Evolutionary conservation across 1,140 invertebrate genomes (phyloP).

Genomic region (Doryteuthis pealeii): DNA sequence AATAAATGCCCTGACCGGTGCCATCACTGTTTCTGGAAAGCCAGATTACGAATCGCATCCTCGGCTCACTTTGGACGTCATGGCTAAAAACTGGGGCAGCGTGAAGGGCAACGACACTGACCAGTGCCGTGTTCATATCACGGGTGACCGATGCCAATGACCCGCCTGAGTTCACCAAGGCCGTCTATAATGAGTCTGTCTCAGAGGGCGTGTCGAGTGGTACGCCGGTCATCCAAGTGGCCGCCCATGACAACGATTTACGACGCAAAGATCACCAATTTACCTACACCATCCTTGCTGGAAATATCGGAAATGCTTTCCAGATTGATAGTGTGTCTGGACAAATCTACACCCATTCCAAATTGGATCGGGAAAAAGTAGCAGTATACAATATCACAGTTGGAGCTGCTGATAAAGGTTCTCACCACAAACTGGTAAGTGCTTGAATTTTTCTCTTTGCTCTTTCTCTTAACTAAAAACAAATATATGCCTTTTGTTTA

Average conservation of each 20-base stretch:
- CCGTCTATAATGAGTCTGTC: constrained; percentile 73
- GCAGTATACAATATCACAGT: constrained; percentile 78
- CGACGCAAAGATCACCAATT: constrained; percentile 89
- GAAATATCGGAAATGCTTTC: constrained; percentile 80
- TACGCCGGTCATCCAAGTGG: constrained; percentile 75
- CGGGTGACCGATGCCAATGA: constrained; percentile 94
- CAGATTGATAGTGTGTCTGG: constrained; percentile 80
- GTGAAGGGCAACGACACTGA: constrained; percentile 93
- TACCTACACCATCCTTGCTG: constrained; percentile 83
- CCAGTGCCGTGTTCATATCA: constrained; percentile 89
- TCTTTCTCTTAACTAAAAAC: too few relatives aligned
- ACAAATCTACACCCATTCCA: constrained; percentile 37
- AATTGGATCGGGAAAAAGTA: constrained; percentile 80
- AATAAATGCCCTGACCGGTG: constrained; percentile 80
- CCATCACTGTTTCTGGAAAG: constrained; percentile 72
- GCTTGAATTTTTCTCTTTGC: too few relatives aligned
- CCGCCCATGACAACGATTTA: constrained; percentile 89
- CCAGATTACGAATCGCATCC: constrained; percentile 88
- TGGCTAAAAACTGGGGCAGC: constrained; percentile 92
- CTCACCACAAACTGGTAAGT: constrained; percentile 72
- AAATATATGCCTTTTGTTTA: too few relatives aligned
- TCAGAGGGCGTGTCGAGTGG: constrained; percentile 75
- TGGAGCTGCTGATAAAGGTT: constrained; percentile 86
- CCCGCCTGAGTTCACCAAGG: constrained; percentile 84
- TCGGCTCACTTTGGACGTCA: constrained; percentile 82